Conservation (phyloP, 1,140 invertebrate genomes). For the Melanaphis sacchari region DNA sequence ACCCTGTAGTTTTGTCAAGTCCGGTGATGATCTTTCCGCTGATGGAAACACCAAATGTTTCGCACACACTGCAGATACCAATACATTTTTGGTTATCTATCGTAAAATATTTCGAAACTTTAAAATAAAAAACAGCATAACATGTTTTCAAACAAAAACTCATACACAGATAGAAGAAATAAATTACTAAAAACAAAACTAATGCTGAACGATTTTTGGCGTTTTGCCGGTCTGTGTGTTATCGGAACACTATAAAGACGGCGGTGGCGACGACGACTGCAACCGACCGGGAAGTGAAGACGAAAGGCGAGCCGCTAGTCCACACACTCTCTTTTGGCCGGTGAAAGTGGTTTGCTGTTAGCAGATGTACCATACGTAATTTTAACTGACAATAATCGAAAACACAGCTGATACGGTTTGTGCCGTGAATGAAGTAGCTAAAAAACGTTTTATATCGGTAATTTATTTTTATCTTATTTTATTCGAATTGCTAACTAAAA, state of each 20-base stretch:
- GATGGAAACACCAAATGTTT: not conserved
- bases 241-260: not conserved
- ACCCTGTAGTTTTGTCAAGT: not conserved
- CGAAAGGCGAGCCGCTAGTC: not conserved
- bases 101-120: not conserved
- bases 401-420: conserved; percentile 2
- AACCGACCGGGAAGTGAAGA: conserved; percentile 49
- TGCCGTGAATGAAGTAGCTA: not conserved
- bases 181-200: not conserved
- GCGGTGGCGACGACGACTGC: not conserved
- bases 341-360: conserved; percentile 42
- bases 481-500: not conserved
- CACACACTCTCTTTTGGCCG: conserved; percentile 36
- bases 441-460: not conserved
- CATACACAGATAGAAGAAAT: not conserved
- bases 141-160: not conserved
- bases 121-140: not conserved
- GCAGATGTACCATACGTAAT: conserved; percentile 40
- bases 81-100: not conserved
- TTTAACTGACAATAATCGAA: not conserved
- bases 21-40: not conserved
- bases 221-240: conserved; percentile 18
- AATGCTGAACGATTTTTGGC: not conserved
- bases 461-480: not conserved
- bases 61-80: not conserved